Evolutionary conservation across 2,113 vertebrate genomes (phyloP), one percentile per base, ranked within the genome.

Genomic region (Uropsilus gracilis): DNA sequence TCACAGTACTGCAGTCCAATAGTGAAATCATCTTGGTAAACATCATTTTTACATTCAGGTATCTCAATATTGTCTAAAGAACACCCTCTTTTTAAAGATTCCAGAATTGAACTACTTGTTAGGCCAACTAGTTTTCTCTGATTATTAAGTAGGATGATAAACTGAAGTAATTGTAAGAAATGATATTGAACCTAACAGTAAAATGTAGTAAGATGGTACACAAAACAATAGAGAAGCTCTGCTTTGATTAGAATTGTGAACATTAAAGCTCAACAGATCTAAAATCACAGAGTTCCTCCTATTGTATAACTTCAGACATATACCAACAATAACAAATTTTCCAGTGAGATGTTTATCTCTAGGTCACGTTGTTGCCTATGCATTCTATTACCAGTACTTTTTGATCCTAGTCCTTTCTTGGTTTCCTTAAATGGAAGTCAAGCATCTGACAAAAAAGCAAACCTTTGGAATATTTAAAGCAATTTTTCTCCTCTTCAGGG

Each of bases 391-490:
- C 53, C n/a, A 55, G 42, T 14, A 12, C 8, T 93, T 93, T 89
- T 75, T 42, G 72, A 66, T 78, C 8, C 37, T 76, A 55, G 24
- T 24, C 37, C 26, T 84, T 88, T 93, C 80, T 85, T 81, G 55
- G 64, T 28, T 86, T 94, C n/a, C 46, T 72, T 5, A 50, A 84
- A 86, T 80, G 71, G 59, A 89, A 87, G 24, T 63, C n/a, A 93
- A 94, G 26, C 12, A 14, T 93, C 93, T 89, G n/a, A 64, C 53
- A 77, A n/a, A 42, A 94, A 84, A 95, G 86, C 50, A 94, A 96
- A 4, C 55, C 88, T 96, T 69, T 87, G 37, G 30, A 83, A 30
- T 91, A 76, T 81, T 93, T 87, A 77, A 89, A 97, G 46, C 61
- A 94, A n/a, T 26, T 86, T 96, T 93, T 95, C 66, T 69, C 48